Percentiles rank a stretch among this genome's conserved stretches.
These are phyloP conservation scores for Drosophila anomalipes DNA, from an alignment of 2,888 invertebrate genomes.

Conservation along the genomic window DNA sequence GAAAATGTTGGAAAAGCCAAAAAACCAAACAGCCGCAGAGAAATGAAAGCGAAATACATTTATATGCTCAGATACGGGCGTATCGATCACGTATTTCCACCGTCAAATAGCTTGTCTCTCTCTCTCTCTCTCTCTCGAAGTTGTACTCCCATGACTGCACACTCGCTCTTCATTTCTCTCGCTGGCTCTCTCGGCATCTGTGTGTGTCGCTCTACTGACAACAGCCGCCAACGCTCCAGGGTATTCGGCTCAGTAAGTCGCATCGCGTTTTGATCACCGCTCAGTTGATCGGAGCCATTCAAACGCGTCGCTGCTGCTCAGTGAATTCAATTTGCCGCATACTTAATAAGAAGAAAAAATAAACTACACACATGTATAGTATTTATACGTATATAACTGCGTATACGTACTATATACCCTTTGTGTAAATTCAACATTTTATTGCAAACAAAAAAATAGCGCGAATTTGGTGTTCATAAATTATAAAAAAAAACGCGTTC, in stretches of 20 bases:
- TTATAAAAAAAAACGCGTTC: slow-evolving; percentile 19
- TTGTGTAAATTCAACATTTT: slow-evolving; percentile 32
- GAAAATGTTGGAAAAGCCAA: slow-evolving; percentile 29
- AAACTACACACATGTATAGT: slow-evolving; percentile 7
- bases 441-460: not conserved
- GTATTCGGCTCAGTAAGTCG: slow-evolving; percentile 49
- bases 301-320: slow-evolving; percentile 70
- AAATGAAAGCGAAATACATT: slow-evolving; percentile 12
- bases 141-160: not conserved
- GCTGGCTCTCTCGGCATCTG: slow-evolving; percentile 3
- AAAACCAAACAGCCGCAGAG: not conserved
- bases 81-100: slow-evolving; percentile 16
- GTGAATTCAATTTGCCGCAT: slow-evolving; percentile 39
- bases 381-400: slow-evolving; percentile 3
- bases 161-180: not conserved
- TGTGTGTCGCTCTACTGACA: not conserved
- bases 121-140: not conserved
- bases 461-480: slow-evolving; percentile 16
- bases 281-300: slow-evolving; percentile 81
- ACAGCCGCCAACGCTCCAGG: slow-evolving; percentile 20
- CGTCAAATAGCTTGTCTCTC: not conserved
- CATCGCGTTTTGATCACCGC: slow-evolving; percentile 61
- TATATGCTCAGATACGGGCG: slow-evolving; percentile 3
- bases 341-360: slow-evolving; percentile 7
- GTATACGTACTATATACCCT: slow-evolving; percentile 21